A percentile compares a stretch with the other conserved stretches of the same genome.
These are phyloP conservation scores for Hyppa rectilinea DNA, from an alignment of 2,888 invertebrate species.

Conservation along the genomic window DNA sequence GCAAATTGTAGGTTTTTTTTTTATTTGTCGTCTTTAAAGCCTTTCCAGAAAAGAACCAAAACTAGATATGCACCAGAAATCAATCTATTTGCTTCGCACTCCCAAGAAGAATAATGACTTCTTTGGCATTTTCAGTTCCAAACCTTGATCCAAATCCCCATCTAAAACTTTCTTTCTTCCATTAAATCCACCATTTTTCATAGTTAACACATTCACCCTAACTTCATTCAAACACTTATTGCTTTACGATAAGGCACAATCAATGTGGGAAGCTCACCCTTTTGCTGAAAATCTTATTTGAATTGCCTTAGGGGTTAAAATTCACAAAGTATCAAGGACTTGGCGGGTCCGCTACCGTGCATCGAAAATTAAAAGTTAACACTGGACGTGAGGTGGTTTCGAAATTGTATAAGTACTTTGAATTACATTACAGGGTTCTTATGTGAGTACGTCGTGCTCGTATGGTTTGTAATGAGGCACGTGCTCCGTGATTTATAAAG, in stretches of 20 bases:
- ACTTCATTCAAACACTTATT: conserved; percentile 61
- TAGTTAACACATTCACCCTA: conserved; percentile 71
- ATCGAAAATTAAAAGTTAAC: conserved; percentile 57
- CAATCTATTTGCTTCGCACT: neutral
- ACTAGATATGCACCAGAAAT: neutral
- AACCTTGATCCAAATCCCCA: conserved; percentile 45
- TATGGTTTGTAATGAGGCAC: conserved; percentile 29
- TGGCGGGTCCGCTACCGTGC: conserved; percentile 42
- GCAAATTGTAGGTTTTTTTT: too few species aligned
- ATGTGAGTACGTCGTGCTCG: conserved; percentile 9
- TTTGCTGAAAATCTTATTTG: conserved; percentile 64
- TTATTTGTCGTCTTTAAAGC: neutral
- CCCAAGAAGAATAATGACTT: conserved; percentile 37
- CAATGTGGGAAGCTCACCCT: conserved; percentile 56
- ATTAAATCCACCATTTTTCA: conserved; percentile 68
- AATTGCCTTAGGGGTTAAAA: conserved; percentile 62
- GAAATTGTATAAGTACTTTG: conserved; percentile 44
- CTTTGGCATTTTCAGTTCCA: conserved; percentile 47
- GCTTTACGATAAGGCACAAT: conserved; percentile 63
- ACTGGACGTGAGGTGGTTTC: conserved; percentile 47
- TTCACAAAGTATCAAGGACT: conserved; percentile 57
- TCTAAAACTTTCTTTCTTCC: conserved; percentile 62
- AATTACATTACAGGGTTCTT: conserved; percentile 45
- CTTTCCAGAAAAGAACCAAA: neutral
- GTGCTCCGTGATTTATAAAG: conserved; percentile 13